A percentile compares a stretch with the other conserved stretches of the same genome.
These are phyloP conservation scores for Nephrotoma guestfalica DNA, from an alignment of 2,888 invertebrate genomes.

Conservation along the genomic window DNA sequence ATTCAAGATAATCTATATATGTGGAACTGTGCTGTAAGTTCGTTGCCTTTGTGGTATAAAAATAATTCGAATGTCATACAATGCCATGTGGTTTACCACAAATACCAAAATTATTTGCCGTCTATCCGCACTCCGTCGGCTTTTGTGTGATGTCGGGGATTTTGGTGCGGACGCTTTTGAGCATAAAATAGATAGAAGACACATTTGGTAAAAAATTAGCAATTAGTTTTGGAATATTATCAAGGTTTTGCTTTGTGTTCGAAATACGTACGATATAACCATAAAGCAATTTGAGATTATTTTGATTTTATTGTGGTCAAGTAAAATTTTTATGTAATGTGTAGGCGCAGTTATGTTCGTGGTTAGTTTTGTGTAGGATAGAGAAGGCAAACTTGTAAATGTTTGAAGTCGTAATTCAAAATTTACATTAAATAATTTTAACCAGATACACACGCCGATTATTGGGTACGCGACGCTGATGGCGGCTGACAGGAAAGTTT, in stretches of 20 bases:
- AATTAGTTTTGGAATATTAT: neutral
- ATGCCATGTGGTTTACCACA: neutral
- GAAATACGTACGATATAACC: neutral
- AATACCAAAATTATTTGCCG: neutral
- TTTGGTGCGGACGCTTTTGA: neutral
- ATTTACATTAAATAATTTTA: too few species aligned
- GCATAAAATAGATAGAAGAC: neutral
- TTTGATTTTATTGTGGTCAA: neutral
- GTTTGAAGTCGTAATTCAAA: too few species aligned
- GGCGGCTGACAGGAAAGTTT: too few species aligned
- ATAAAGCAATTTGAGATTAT: neutral
- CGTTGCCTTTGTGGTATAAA: neutral
- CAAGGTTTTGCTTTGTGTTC: neutral
- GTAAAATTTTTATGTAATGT: neutral
- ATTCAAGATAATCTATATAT: neutral
- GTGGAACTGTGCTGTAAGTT: neutral
- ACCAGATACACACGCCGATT: too few species aligned
- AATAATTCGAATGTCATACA: neutral
- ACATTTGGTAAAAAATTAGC: neutral
- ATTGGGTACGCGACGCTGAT: too few species aligned
- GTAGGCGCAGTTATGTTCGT: neutral
- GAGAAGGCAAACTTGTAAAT: neutral
- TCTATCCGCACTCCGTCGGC: neutral
- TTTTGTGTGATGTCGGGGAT: neutral
- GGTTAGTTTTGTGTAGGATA: neutral